phyloP scores from a whole-genome alignment of 2,797 vertebrate species.

The Poeciliopsis presidionis region DNA sequence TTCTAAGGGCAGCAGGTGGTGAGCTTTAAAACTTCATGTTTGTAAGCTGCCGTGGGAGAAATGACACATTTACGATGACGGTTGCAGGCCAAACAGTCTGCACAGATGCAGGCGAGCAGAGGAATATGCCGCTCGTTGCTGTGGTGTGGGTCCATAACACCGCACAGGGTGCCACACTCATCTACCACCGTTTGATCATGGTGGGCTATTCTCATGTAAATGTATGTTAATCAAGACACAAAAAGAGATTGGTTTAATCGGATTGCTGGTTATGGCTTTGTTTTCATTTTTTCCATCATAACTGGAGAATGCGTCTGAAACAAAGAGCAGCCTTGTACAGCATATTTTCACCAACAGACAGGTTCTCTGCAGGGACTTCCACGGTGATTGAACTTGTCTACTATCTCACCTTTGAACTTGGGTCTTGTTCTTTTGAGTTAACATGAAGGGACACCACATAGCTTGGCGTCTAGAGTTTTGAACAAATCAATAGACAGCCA shows the following conservation, averaged over 20 bases:
- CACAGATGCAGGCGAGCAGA: constrained; percentile 52
- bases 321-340: constrained; percentile 74
- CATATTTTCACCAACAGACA: constrained; percentile 72
- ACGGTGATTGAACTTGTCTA: constrained; percentile 64
- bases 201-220: constrained; percentile 81
- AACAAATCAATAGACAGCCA: constrained; percentile 14
- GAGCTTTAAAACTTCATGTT: constrained; percentile 82
- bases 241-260: constrained; percentile 82
- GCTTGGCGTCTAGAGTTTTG: constrained; percentile 36
- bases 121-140: constrained; percentile 39
- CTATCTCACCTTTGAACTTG: constrained; percentile 70
- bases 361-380: constrained; percentile 69
- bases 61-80: constrained; percentile 80
- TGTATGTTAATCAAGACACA: constrained; percentile 79
- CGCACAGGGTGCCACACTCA: constrained; percentile 68
- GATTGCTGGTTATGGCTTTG: constrained; percentile 78
- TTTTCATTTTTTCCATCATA: constrained; percentile 70
- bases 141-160: constrained; percentile 61
- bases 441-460: constrained; percentile 60
- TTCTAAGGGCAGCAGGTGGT: constrained; percentile 79
- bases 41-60: constrained; percentile 78
- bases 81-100: constrained; percentile 61
- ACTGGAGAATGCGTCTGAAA: constrained; percentile 69
- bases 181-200: constrained; percentile 79
- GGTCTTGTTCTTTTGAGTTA: constrained; percentile 76